Conservation (phyloP, 92 coral and sea anemone genomes). For the Porites rus region DNA sequence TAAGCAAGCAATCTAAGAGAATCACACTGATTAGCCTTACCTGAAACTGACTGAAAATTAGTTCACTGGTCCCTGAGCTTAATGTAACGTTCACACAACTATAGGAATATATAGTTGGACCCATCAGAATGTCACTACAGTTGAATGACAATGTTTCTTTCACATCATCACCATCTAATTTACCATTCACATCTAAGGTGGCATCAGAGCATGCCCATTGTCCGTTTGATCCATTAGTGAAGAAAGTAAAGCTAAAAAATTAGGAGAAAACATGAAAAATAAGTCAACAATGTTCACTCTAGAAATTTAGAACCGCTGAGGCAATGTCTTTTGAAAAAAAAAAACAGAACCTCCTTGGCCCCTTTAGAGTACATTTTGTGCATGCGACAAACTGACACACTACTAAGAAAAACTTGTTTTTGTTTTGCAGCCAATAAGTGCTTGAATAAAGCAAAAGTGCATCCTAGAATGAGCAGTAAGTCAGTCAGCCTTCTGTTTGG, state of each 20-base stretch:
- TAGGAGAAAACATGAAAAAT: neutral
- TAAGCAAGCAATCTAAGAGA: too few species aligned
- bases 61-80: neutral
- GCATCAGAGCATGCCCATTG: slow-evolving; percentile 34
- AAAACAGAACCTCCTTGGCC: too few species aligned
- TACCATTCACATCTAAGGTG: slow-evolving; percentile 21
- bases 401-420: too few species aligned
- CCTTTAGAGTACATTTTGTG: too few species aligned
- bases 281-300: neutral
- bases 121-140: neutral
- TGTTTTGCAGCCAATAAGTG: too few species aligned
- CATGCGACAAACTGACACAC: too few species aligned
- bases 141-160: neutral
- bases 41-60: slow-evolving; percentile 29
- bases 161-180: neutral
- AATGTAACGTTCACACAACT: slow-evolving; percentile 14
- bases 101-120: slow-evolving; percentile 29
- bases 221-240: neutral
- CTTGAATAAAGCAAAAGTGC: too few species aligned
- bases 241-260: slow-evolving; percentile 6
- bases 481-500: too few species aligned
- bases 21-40: neutral
- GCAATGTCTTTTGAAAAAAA: too few species aligned
- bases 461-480: too few species aligned
- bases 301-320: too few species aligned